A percentile compares a stretch with the other conserved stretches of the same genome.
Evolutionary conservation across 1,140 invertebrate species (phyloP).

Genomic region (Oryzaephilus surinamensis): DNA sequence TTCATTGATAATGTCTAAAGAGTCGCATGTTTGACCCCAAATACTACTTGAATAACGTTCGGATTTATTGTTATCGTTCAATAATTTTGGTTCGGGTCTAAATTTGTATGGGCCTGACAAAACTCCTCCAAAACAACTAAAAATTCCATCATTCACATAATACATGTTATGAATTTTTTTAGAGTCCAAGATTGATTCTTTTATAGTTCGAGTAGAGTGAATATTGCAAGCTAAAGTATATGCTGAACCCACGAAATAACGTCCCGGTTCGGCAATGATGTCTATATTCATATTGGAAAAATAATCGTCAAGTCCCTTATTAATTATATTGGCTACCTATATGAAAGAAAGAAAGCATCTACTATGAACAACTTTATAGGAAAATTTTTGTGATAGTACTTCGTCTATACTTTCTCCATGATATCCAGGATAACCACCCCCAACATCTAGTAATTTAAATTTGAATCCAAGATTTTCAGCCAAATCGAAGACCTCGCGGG

Average conservation of each 20-base stretch:
- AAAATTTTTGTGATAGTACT: too few species aligned
- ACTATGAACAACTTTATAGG: neutral
- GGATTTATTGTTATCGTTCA: slow-evolving; percentile 11
- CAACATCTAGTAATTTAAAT: slow-evolving; percentile 69
- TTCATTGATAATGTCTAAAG: slow-evolving; percentile 75
- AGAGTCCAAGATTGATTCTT: slow-evolving; percentile 34
- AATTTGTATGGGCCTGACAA: slow-evolving; percentile 80
- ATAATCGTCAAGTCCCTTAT: slow-evolving; percentile 65
- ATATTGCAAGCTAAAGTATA: slow-evolving; percentile 84
- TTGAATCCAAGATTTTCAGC: slow-evolving; percentile 57
- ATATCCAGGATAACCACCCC: slow-evolving; percentile 77
- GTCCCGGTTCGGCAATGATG: slow-evolving; percentile 93
- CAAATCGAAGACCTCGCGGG: slow-evolving; percentile 58
- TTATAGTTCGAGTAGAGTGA: slow-evolving; percentile 66
- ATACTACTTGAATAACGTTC: slow-evolving; percentile 44
- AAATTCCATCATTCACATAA: slow-evolving; percentile 96
- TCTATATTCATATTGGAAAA: slow-evolving; percentile 67
- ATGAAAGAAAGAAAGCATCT: neutral
- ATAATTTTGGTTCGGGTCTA: slow-evolving; percentile 6
- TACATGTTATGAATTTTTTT: slow-evolving; percentile 58
- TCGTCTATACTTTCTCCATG: slow-evolving; percentile 52
- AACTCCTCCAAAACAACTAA: slow-evolving; percentile 95
- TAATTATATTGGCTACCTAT: slow-evolving; percentile 63
- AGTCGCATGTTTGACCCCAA: slow-evolving; percentile 95
- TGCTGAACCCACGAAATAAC: slow-evolving; percentile 88